Evolutionary conservation across 2,113 vertebrate genomes (phyloP), one percentile per base, ranked within the genome.

Genomic region (Cyrtonyx montezumae): DNA sequence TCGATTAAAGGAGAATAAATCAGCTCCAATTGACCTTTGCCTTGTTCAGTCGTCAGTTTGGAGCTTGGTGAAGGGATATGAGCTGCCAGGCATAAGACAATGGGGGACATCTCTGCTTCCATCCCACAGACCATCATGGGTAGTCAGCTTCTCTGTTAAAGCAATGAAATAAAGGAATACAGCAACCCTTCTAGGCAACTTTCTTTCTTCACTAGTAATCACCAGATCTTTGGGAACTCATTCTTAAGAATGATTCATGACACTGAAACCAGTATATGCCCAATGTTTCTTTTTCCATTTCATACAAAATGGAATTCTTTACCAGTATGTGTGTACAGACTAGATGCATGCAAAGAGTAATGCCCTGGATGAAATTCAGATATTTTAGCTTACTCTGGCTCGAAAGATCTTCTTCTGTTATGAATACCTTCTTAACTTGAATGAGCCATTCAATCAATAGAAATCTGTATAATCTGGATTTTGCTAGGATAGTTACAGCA

Each of bases 301-400:
- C 66, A 59, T 40, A 42, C 25, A 32, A 1, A 10, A 40, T 79
- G 9, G 6, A 40, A 23, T 28, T 71, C 15, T 77, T 58, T 59
- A 46, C 18, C 21, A 43, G 9, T 0, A 0, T 40, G 16, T 46
- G 10, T 48, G 2, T 67, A 45, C 12, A 58, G 26, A 14, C 15
- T 8, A 17, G 19, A 55, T 22, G 66, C 3, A 15, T 19, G 9
- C 34, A 65, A 84, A 80, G 8, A 73, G 8, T 62, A 84, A 30
- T 30, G 36, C 2, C 8, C 9, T n/a, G 59, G 53, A 11, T 1
- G 55, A 9, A 18, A 58, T 58, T 56, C 2, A 58, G 48, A 8
- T 82, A 6, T 65, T 89, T 65, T 53, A 62, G 45, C 0, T 2
- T 48, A 45, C 3, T 42, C 26, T 10, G 11, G 18, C 13, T 62